These are phyloP conservation scores for Drosophila subobscura DNA, from an alignment of 1,140 invertebrate species.

Conservation along the genomic window DNA sequence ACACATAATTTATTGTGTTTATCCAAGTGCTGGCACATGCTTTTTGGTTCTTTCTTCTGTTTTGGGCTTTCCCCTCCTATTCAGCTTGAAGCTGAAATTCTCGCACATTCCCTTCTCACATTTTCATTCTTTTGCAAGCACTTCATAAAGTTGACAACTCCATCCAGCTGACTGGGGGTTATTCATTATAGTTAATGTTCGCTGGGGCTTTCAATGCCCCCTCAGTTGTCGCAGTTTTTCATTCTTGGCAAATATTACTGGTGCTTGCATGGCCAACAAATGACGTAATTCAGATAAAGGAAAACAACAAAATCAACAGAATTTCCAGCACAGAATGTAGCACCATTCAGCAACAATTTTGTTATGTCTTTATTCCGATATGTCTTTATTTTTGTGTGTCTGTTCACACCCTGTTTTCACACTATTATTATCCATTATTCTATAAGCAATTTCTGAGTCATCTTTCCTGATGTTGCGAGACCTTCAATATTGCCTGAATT, in stretches of 20 bases:
- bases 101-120: slow-evolving; percentile 37
- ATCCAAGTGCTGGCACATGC: slow-evolving; percentile 26
- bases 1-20: slow-evolving; percentile 16
- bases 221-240: slow-evolving; percentile 35
- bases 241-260: background rate
- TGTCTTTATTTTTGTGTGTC: background rate
- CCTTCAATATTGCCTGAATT: slow-evolving; percentile 28
- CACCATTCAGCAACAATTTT: background rate
- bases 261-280: slow-evolving; percentile 10
- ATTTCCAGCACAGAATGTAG: slow-evolving; percentile 1
- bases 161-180: slow-evolving; percentile 4
- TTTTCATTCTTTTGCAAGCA: slow-evolving; percentile 37
- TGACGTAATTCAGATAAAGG: slow-evolving; percentile 62
- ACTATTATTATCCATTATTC: slow-evolving; percentile 7
- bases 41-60: background rate
- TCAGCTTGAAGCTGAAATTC: slow-evolving; percentile 6
- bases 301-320: slow-evolving; percentile 19
- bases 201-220: slow-evolving; percentile 10
- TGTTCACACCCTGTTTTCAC: slow-evolving; percentile 10
- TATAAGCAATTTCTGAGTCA: slow-evolving; percentile 28
- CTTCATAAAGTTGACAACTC: slow-evolving; percentile 42
- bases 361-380: background rate
- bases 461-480: slow-evolving; percentile 27
- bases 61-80: background rate
- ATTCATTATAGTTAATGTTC: slow-evolving; percentile 52